These are phyloP conservation scores for Caradrina clavipalpis DNA, from an alignment of 2,888 invertebrate species.

Conservation along the genomic window DNA sequence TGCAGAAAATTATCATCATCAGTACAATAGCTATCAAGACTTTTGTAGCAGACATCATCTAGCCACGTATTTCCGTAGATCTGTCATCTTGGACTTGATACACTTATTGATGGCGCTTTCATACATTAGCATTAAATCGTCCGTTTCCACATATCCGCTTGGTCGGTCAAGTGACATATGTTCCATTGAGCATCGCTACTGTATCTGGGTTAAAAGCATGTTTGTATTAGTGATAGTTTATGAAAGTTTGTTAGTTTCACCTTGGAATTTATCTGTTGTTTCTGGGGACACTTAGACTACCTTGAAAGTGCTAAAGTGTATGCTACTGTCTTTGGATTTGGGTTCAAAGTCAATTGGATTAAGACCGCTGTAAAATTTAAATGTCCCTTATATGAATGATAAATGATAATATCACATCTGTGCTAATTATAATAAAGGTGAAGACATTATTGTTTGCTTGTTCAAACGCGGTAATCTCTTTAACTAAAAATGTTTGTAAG, in stretches of 20 bases:
- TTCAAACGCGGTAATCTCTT: no score
- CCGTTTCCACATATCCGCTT: slow-evolving; percentile 50
- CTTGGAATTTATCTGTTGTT: slow-evolving; percentile 27
- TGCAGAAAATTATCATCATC: no score
- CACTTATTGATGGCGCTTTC: slow-evolving; percentile 55
- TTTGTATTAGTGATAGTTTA: slow-evolving; percentile 58
- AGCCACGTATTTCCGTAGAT: slow-evolving; percentile 1
- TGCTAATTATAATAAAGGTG: no score
- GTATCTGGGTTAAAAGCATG: slow-evolving; percentile 51
- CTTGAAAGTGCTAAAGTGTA: not conserved
- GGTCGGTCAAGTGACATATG: slow-evolving; percentile 52
- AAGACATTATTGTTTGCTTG: no score
- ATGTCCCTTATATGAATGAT: no score
- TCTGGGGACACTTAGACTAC: not conserved
- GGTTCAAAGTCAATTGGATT: no score
- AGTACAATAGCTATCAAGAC: not conserved
- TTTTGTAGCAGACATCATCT: slow-evolving; percentile 11
- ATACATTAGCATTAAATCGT: slow-evolving; percentile 43
- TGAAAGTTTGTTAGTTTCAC: slow-evolving; percentile 56
- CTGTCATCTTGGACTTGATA: slow-evolving; percentile 9
- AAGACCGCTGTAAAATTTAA: no score
- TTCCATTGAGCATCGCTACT: slow-evolving; percentile 38
- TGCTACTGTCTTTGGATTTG: not conserved
- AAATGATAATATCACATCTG: no score
- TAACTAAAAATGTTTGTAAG: no score